Evolutionary conservation across 2,113 vertebrate genomes (phyloP), one percentile per base, ranked within the genome.

Genomic region (Nothocercus nigrocapillus): DNA sequence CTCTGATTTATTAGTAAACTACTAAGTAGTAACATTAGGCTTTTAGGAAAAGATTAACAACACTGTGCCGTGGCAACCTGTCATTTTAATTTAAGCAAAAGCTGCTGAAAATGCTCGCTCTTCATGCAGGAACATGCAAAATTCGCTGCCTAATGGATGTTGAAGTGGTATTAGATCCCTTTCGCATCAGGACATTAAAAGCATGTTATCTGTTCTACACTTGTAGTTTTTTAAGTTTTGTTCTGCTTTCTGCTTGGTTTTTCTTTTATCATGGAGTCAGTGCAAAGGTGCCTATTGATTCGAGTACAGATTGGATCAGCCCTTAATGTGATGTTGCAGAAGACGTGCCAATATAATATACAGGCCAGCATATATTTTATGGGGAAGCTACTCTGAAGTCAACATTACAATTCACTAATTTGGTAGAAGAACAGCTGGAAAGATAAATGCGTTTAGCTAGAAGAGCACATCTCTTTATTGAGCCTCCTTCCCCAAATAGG

Each of bases 41-140:
- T 98, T 98, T 98, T 98, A 98, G 93, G 96, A 98, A 98, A 98
- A 98, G 97, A 97, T 98, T 98, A 98, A 97, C 96, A 93, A 88
- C 86, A 34, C 75, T 88, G 87, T 72, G 93, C 78, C 76, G 88
- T 28, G 17, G 94, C 96, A 96, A 94, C 89, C 96, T 98, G 97
- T 98, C 97, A 98, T 90, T 89, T 96, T 97, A 97, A 98, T 98
- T 98, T 97, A 98, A 97, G 96, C 58, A 88, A 96, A 97, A 97
- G 93, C 88, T 40, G 10, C 94, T 97, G 96, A 95, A 98, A 97
- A 97, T 97, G 96, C 88, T 97, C 95, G 91, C 94, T 97, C 96
- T 96, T 98, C 89, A 92, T 93, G 73, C 96, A 89, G 82, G 89
- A 97, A 94, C 94, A 95, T 82, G 96, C 85, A 85, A 58, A 90